These are phyloP conservation scores for Chlorodrepanis virens DNA, from an alignment of 2,113 vertebrate species.

Conservation along the genomic window DNA sequence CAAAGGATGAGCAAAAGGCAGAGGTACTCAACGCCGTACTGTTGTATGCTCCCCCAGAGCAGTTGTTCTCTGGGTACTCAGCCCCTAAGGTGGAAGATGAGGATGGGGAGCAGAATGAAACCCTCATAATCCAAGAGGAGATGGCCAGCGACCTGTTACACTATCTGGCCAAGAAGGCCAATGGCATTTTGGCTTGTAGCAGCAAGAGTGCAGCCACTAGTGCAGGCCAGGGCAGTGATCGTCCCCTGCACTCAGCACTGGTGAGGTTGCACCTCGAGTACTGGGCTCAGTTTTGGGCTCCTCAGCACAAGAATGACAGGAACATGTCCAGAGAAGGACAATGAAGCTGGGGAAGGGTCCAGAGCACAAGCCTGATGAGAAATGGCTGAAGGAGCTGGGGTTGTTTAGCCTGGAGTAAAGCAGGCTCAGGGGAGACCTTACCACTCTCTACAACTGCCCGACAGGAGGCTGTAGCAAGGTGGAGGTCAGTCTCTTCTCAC, in stretches of 20 bases:
- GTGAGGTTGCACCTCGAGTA: fast-evolving
- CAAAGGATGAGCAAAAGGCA: background rate
- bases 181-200: background rate
- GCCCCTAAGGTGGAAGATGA: background rate
- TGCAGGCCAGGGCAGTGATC: background rate
- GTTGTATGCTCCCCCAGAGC: background rate
- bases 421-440: background rate
- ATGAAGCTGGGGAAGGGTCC: background rate
- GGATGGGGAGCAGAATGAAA: background rate
- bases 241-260: background rate
- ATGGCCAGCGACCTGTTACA: background rate
- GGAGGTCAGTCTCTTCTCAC: background rate
- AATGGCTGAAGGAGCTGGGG: background rate
- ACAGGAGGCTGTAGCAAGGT: background rate
- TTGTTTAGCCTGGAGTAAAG: background rate
- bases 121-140: background rate
- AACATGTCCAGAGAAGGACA: background rate
- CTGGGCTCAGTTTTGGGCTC: background rate
- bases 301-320: background rate
- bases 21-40: no score
- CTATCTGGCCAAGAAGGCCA: background rate
- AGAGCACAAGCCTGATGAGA: background rate
- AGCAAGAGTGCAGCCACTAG: background rate
- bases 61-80: background rate
- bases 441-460: background rate